A percentile compares a stretch with the other conserved stretches of the same genome.
These are phyloP conservation scores for Tetramorium alpestre DNA, from an alignment of 1,140 invertebrate species.

Conservation along the genomic window DNA sequence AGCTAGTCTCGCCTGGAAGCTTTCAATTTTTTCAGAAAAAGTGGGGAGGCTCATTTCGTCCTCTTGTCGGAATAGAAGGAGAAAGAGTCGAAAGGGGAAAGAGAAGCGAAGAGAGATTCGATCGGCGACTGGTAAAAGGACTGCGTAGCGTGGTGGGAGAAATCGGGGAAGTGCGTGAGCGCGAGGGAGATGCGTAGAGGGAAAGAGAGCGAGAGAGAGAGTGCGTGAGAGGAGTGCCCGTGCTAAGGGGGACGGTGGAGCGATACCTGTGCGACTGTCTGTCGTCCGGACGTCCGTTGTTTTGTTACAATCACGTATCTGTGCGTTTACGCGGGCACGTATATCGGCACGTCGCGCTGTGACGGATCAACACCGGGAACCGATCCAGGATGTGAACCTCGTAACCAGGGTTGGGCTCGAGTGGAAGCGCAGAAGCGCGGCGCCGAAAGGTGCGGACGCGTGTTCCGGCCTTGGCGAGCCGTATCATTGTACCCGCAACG, in stretches of 20 bases:
- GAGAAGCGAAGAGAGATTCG: constrained; percentile 63
- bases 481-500: constrained; percentile 65
- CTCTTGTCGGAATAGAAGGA: constrained; percentile 46
- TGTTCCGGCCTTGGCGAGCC: constrained; percentile 66
- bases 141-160: constrained; percentile 43
- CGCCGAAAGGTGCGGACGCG: constrained; percentile 72
- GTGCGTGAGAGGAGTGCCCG: constrained; percentile 64
- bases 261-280: constrained; percentile 85
- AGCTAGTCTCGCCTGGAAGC: constrained; percentile 71
- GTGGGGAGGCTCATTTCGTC: constrained; percentile 47
- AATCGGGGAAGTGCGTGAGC: constrained; percentile 37
- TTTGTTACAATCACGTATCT: constrained; percentile 85
- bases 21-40: constrained; percentile 78
- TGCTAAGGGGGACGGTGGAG: constrained; percentile 71
- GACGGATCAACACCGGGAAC: constrained; percentile 67
- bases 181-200: constrained; percentile 33
- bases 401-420: constrained; percentile 70
- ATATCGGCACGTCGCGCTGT: constrained; percentile 76
- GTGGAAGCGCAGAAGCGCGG: constrained; percentile 66
- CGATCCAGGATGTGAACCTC: constrained; percentile 80
- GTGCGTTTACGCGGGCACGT: constrained; percentile 71
- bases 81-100: constrained; percentile 49
- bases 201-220: constrained; percentile 54
- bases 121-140: constrained; percentile 53
- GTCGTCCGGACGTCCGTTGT: constrained; percentile 85